A percentile compares a stretch with the other conserved stretches of the same genome.
Conservation (phyloP, 2,797 vertebrate species). For the Kryptopterus vitreolus region DNA sequence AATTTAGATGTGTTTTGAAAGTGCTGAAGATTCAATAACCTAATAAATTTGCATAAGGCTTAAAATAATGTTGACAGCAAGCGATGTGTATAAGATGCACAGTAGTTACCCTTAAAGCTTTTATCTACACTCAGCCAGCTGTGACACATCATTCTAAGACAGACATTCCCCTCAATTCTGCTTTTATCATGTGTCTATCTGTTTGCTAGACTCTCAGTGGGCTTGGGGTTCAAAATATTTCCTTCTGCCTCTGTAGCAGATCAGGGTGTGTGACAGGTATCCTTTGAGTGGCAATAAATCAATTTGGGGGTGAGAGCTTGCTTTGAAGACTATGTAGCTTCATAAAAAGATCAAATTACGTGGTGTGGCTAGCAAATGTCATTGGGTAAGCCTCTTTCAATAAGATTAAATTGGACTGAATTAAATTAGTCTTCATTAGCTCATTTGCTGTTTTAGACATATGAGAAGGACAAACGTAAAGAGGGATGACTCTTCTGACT, state of each 20-base stretch:
- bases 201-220: slow-evolving; percentile 36
- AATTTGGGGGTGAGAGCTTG: slow-evolving; percentile 70
- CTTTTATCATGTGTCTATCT: slow-evolving; percentile 37
- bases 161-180: slow-evolving; percentile 39
- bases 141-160: slow-evolving; percentile 25
- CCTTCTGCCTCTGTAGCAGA: slow-evolving; percentile 31
- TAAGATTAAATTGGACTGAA: slow-evolving; percentile 66
- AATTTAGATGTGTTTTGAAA: neutral
- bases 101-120: slow-evolving; percentile 18
- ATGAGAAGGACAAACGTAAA: slow-evolving; percentile 31
- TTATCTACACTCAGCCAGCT: slow-evolving; percentile 45
- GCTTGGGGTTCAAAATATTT: slow-evolving; percentile 39
- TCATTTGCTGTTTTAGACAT: slow-evolving; percentile 38
- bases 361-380: slow-evolving; percentile 63
- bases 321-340: slow-evolving; percentile 59
- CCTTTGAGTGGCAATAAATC: slow-evolving; percentile 62
- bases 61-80: neutral
- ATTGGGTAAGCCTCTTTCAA: slow-evolving; percentile 69
- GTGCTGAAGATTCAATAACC: neutral
- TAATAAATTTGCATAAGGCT: neutral
- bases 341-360: slow-evolving; percentile 70
- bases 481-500: slow-evolving; percentile 24
- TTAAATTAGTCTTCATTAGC: slow-evolving; percentile 70
- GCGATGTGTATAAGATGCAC: neutral
- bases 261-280: slow-evolving; percentile 69